Percentiles rank a stretch among this genome's conserved stretches.
phyloP scores from a whole-genome alignment of 2,888 invertebrate genomes.

The Thymelicus acteon region DNA sequence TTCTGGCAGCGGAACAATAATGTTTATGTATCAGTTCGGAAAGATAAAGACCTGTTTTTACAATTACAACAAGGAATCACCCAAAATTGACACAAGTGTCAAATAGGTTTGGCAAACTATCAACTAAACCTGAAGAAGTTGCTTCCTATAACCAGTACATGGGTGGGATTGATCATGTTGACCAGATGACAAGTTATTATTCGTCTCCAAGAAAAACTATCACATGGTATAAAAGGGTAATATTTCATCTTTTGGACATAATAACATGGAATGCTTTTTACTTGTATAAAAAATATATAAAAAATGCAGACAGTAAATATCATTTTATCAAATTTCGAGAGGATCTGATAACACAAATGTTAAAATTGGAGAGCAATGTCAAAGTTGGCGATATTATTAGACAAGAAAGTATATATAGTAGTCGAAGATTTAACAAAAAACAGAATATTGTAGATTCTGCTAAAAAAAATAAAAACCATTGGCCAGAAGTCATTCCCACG shows the following conservation, averaged over 20 bases:
- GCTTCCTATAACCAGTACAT: conserved; percentile 18
- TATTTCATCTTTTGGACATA: conserved; percentile 33
- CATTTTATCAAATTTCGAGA: conserved; percentile 20
- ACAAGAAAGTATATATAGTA: conserved; percentile 15
- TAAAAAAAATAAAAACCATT: not conserved
- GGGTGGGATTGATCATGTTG: conserved; percentile 28
- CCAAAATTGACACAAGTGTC: conserved; percentile 36
- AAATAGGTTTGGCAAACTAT: conserved; percentile 27
- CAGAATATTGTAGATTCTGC: not conserved
- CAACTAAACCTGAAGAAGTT: conserved; percentile 17
- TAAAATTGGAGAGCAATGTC: not conserved
- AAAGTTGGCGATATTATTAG: conserved; percentile 5
- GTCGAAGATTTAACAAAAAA: conserved; percentile 22
- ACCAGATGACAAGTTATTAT: conserved; percentile 36
- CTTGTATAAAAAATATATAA: conserved; percentile 29
- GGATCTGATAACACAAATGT: conserved; percentile 12
- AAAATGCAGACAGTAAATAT: conserved; percentile 17
- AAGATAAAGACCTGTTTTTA: conserved; percentile 43
- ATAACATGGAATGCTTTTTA: conserved; percentile 34
- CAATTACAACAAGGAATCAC: conserved; percentile 40
- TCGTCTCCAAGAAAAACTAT: conserved; percentile 35
- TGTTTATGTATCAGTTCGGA: conserved; percentile 42
- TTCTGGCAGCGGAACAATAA: conserved; percentile 41
- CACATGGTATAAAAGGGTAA: conserved; percentile 36
- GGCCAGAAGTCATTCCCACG: not conserved